Conservation (phyloP, 1,140 invertebrate genomes). For the Apis mellifera region Amel_HAv3.1 CM009940.2:3975501-3976000, state of each 20-base stretch:
- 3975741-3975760: neutral
- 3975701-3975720: neutral
- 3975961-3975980: neutral
- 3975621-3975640: no score
- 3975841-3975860: constrained; percentile 33
- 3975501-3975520: neutral
- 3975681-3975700: neutral
- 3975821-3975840: neutral
- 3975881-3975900: constrained; percentile 32
- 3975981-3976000: neutral
- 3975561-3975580: neutral
- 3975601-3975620: no score
- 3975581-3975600: no score
- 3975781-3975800: neutral
- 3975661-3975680: no score
- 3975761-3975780: neutral
- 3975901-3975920: constrained; percentile 4
- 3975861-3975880: constrained; percentile 34
- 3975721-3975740: neutral
- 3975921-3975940: constrained; percentile 14
- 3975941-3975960: neutral
- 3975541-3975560: neutral
- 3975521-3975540: neutral
- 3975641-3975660: no score
- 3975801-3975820: neutral